A percentile compares a stretch with the other conserved stretches of the same genome.
Conservation (phyloP, 2,888 invertebrate species). For the Rambutsinella grinnellia region DNA sequence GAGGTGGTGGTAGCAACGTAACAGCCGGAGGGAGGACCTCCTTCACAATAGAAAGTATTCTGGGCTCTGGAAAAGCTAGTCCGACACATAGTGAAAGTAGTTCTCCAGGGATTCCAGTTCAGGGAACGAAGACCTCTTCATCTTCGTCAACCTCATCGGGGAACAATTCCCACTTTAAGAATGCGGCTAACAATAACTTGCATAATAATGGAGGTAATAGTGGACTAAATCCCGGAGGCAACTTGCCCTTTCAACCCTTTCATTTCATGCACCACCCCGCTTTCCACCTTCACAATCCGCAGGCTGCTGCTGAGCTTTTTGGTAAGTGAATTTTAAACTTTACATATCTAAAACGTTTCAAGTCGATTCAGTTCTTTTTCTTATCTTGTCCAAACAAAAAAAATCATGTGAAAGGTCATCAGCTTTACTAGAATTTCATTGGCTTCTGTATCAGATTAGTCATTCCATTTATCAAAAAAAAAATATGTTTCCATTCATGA, state of each 20-base stretch:
- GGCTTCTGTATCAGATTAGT: constrained; percentile 51
- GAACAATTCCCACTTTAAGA: constrained; percentile 30
- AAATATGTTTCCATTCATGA: too few species aligned
- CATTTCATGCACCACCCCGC: constrained; percentile 66
- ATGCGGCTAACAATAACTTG: constrained; percentile 22
- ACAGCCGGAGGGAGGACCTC: constrained; percentile 50
- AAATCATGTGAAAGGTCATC: background rate
- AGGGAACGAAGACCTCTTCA: constrained; percentile 17
- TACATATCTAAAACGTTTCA: too few species aligned
- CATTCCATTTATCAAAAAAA: too few species aligned
- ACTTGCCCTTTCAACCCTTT: constrained; percentile 58
- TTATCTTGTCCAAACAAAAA: background rate
- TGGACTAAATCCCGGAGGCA: constrained; percentile 28
- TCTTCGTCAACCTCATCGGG: too few species aligned
- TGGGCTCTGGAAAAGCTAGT: constrained; percentile 46
- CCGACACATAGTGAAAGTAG: constrained; percentile 41
- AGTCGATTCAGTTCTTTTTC: background rate
- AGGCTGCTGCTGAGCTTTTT: constrained; percentile 65
- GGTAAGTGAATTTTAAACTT: too few species aligned
- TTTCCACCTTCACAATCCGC: constrained; percentile 63
- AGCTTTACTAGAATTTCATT: constrained; percentile 5
- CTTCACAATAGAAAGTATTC: constrained; percentile 65
- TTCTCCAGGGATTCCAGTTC: constrained; percentile 28
- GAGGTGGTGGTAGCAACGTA: constrained; percentile 2
- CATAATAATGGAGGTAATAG: constrained; percentile 21